Percentiles rank a stretch among this genome's conserved stretches.
Conservation (phyloP, 1,140 invertebrate genomes). For the Antheraea pernyi region DNA sequence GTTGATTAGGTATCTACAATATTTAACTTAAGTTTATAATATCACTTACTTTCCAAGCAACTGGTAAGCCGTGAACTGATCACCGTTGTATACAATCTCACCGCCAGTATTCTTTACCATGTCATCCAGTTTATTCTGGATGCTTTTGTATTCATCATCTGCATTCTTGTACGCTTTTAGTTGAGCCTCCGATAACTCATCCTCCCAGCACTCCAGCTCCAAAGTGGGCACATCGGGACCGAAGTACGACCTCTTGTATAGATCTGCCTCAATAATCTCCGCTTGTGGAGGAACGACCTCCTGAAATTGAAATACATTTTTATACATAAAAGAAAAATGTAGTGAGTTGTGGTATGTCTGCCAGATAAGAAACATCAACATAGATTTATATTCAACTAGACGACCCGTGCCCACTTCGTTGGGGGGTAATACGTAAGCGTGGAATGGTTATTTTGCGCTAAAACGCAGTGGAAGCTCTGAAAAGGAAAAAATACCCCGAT, state of each 20-base stretch:
- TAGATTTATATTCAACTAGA: too few species aligned
- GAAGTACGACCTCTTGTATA: constrained; percentile 72
- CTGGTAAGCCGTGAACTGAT: constrained; percentile 81
- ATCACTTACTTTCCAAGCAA: constrained; percentile 77
- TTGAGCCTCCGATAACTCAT: constrained; percentile 83
- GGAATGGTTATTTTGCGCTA: too few species aligned
- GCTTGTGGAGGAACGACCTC: constrained; percentile 56
- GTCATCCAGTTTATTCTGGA: constrained; percentile 79
- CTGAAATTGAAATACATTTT: constrained; percentile 24
- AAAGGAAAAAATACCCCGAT: too few species aligned
- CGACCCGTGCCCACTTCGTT: too few species aligned
- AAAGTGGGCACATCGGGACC: constrained; percentile 79
- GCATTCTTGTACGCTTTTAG: constrained; percentile 78
- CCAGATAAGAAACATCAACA: too few species aligned
- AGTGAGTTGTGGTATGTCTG: too few species aligned
- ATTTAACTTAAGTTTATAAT: background rate
- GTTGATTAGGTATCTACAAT: background rate
- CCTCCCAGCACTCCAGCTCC: constrained; percentile 84
- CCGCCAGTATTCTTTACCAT: constrained; percentile 80
- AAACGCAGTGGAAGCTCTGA: too few species aligned
- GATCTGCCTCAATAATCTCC: constrained; percentile 70
- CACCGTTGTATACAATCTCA: constrained; percentile 81
- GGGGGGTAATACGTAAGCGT: too few species aligned
- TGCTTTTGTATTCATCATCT: constrained; percentile 81
- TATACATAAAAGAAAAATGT: too few species aligned